Evolutionary conservation across 2,113 vertebrate genomes (phyloP).

Genomic region (Oxyura jamaicensis): DNA sequence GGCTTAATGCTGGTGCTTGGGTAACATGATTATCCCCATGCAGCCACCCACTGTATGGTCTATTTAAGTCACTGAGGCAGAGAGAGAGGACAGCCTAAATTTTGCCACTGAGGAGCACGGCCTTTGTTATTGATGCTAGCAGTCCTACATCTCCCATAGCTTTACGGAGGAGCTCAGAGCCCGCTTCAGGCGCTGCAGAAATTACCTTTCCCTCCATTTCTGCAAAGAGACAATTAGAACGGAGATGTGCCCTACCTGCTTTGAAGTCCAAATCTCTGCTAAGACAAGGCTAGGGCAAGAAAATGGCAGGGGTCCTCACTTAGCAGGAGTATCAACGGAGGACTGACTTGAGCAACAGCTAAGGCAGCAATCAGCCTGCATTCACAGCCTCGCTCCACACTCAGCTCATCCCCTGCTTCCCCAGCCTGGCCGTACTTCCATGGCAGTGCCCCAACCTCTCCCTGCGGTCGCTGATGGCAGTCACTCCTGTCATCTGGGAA

Average conservation of each 20-base stretch:
- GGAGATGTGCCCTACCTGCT: not conserved
- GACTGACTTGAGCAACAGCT: not conserved
- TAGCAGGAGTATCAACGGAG: not conserved
- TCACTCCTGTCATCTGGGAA: not conserved
- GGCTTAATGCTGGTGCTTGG: not conserved
- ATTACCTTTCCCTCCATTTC: not conserved
- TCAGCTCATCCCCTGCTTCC: not conserved
- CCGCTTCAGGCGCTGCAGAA: not conserved
- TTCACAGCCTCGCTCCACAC: not conserved
- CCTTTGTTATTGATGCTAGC: not conserved
- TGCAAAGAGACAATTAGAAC: not conserved
- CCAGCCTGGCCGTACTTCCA: not conserved
- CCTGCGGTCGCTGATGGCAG: not conserved
- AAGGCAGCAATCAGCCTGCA: not conserved
- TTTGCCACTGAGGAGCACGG: not conserved
- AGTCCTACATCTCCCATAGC: not conserved
- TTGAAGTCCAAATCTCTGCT: not conserved
- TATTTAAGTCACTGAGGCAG: not conserved
- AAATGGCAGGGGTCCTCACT: not conserved
- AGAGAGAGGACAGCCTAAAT: not conserved
- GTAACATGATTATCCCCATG: not conserved
- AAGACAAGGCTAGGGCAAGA: not conserved
- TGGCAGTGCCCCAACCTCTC: not conserved
- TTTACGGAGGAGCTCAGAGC: not conserved
- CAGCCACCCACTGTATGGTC: fast-evolving